phyloP scores from a whole-genome alignment of 2,113 vertebrate genomes.

The Tauraco erythrolophus region DNA sequence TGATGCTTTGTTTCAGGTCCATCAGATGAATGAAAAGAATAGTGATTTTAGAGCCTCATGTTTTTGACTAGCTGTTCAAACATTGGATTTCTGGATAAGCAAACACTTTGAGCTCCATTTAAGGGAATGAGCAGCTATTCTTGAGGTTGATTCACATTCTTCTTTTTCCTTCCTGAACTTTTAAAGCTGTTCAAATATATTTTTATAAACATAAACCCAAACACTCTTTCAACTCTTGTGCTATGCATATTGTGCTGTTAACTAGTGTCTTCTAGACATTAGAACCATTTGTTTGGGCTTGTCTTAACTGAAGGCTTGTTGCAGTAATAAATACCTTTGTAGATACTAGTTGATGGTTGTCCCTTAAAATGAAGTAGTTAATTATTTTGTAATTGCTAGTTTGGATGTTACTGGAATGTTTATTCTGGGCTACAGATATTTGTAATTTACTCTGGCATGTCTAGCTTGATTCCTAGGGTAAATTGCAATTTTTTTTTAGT shows the following conservation, averaged over 20 bases:
- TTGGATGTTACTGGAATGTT: not conserved
- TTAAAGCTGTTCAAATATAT: not conserved
- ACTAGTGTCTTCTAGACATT: not conserved
- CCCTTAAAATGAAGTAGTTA: not conserved
- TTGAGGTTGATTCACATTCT: not conserved
- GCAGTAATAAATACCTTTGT: not conserved
- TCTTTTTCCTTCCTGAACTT: not conserved
- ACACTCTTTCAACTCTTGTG: not conserved
- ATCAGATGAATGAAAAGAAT: not conserved
- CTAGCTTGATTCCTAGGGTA: not conserved
- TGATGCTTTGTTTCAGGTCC: not conserved
- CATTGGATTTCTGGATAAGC: not conserved
- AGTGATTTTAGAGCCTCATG: rapidly evolving
- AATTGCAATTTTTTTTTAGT: not conserved
- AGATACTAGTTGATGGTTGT: not conserved
- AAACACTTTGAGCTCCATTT: not conserved
- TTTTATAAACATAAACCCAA: not conserved
- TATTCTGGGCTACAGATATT: not conserved
- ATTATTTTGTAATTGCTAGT: not conserved
- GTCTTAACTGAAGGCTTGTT: not conserved
- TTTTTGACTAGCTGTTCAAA: not conserved
- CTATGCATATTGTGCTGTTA: not conserved
- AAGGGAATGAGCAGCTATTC: not conserved
- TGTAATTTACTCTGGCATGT: not conserved
- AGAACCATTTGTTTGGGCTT: not conserved